These are phyloP conservation scores for Oncorhynchus masou DNA, from an alignment of 2,113 vertebrate genomes.

Conservation along the genomic window DNA sequence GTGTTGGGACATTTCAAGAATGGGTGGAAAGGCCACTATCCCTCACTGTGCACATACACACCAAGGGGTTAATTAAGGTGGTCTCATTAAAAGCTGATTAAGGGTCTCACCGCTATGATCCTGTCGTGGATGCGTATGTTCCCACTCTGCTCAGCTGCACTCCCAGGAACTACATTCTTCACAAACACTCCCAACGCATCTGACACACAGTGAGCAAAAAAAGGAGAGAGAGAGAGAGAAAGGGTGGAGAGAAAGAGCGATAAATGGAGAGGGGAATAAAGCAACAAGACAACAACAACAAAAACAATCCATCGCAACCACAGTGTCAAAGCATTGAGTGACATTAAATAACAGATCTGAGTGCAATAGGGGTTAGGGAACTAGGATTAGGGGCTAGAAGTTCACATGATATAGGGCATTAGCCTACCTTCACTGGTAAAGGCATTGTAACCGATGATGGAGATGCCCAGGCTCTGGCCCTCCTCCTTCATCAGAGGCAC, in stretches of 20 bases:
- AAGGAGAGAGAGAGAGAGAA: too few species aligned
- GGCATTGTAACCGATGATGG: slow-evolving; percentile 87
- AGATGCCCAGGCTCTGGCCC: slow-evolving; percentile 93
- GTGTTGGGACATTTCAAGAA: too few species aligned
- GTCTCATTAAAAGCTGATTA: slow-evolving; percentile 40
- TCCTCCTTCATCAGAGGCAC: slow-evolving; percentile 86
- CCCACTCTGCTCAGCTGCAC: slow-evolving; percentile 82
- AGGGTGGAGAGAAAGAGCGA: background rate
- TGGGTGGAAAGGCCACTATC: background rate
- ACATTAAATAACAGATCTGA: too few species aligned
- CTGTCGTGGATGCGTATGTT: slow-evolving; percentile 82
- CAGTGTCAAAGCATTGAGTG: too few species aligned
- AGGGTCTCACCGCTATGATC: slow-evolving; percentile 82
- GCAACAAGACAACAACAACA: background rate
- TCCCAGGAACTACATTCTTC: slow-evolving; percentile 83
- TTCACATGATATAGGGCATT: too few species aligned
- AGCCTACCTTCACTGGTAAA: slow-evolving; percentile 76
- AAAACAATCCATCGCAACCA: too few species aligned
- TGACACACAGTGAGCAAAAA: slow-evolving; percentile 21
- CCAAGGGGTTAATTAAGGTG: slow-evolving; percentile 33
- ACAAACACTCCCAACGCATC: slow-evolving; percentile 84
- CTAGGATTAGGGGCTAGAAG: too few species aligned
- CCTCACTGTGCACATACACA: background rate
- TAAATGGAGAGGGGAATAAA: background rate
- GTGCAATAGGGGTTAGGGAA: too few species aligned